Conservation (phyloP, 2,888 invertebrate genomes). For the Eilema griseolum region DNA sequence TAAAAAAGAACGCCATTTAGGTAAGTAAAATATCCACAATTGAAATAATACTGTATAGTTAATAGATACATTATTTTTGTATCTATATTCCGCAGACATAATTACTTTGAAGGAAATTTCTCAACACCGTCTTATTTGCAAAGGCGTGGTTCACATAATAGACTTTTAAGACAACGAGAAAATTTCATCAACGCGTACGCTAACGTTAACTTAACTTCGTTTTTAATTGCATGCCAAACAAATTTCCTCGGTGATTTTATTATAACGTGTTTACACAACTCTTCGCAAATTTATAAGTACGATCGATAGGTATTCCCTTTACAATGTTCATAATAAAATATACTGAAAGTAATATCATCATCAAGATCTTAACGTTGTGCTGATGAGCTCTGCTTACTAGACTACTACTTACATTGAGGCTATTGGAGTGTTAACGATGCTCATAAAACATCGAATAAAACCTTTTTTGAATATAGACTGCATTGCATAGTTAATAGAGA, state of each 20-base stretch:
- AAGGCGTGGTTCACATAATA: conserved; percentile 56
- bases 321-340: neutral
- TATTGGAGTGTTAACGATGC: no score
- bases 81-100: neutral
- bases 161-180: conserved; percentile 37
- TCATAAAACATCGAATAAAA: no score
- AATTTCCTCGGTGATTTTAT: neutral
- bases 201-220: conserved; percentile 40
- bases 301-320: neutral
- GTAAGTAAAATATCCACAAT: no score
- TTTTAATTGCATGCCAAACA: conserved; percentile 20
- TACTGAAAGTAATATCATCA: no score
- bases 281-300: neutral
- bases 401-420: no score
- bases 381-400: no score
- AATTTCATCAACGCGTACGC: conserved; percentile 58
- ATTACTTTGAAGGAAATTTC: neutral
- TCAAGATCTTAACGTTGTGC: no score
- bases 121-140: conserved; percentile 46
- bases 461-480: no score
- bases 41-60: neutral
- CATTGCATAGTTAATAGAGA: no score
- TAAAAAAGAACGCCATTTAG: no score
- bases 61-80: neutral
- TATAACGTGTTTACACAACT: neutral